Evolutionary conservation across 2,888 invertebrate genomes (phyloP).

Genomic region (Magallana nippona): DNA sequence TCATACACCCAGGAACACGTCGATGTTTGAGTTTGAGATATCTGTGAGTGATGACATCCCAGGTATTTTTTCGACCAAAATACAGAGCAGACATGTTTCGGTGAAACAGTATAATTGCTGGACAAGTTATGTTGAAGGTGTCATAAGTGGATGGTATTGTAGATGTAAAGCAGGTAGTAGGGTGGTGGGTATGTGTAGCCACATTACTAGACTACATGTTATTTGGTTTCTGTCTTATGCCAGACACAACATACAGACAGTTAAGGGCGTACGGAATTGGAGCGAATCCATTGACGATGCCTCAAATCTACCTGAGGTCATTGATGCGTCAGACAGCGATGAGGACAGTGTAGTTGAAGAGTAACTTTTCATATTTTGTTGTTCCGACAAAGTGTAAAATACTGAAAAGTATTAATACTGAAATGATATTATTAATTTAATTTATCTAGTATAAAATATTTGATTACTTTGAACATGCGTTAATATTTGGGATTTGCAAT

Average conservation of each 20-base stretch:
- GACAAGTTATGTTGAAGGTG: constrained; percentile 1
- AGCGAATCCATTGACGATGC: neutral
- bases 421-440: too few relatives aligned
- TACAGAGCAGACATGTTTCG: constrained; percentile 21
- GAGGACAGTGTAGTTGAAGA: constrained; percentile 4
- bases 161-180: constrained; percentile 37
- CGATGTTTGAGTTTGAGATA: neutral
- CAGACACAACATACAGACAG: neutral
- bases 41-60: neutral
- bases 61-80: neutral
- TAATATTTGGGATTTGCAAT: too few relatives aligned
- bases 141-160: constrained; percentile 33
- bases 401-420: too few relatives aligned
- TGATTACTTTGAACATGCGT: too few relatives aligned
- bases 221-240: neutral
- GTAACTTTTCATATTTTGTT: neutral
- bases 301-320: neutral
- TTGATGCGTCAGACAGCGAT: neutral
- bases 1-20: constrained; percentile 20
- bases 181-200: constrained; percentile 2
- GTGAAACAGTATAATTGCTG: constrained; percentile 27
- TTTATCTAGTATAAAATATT: too few relatives aligned
- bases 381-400: too few relatives aligned
- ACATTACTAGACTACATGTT: neutral
- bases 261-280: neutral